A percentile compares a stretch with the other conserved stretches of the same genome.
phyloP scores from a whole-genome alignment of 2,888 invertebrate genomes.

The Anthrax anthrax region DNA sequence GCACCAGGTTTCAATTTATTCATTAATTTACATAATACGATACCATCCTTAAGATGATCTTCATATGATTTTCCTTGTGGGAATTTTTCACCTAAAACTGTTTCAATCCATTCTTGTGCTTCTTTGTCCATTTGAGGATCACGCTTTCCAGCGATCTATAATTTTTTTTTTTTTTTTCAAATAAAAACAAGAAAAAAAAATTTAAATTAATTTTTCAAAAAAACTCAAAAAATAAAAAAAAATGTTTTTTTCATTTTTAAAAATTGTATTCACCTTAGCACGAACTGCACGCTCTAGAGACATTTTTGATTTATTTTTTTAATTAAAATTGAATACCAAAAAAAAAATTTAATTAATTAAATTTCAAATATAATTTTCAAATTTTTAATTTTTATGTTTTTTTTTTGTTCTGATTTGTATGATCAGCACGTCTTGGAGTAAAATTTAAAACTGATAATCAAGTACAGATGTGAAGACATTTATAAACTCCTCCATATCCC shows the following conservation, averaged over 20 bases:
- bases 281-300: slow-evolving; percentile 87
- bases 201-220: neutral
- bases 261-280: slow-evolving; percentile 51
- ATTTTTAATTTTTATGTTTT: slow-evolving; percentile 23
- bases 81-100: slow-evolving; percentile 74
- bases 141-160: slow-evolving; percentile 69
- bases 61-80: slow-evolving; percentile 69
- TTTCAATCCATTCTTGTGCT: slow-evolving; percentile 85
- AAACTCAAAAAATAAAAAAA: no score
- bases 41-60: slow-evolving; percentile 82
- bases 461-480: slow-evolving; percentile 22
- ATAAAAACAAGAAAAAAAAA: neutral
- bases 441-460: slow-evolving; percentile 26
- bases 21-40: slow-evolving; percentile 83
- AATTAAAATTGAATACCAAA: neutral
- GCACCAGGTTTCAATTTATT: slow-evolving; percentile 86
- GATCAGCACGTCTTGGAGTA: slow-evolving; percentile 15
- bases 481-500: slow-evolving; percentile 21
- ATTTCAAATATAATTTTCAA: no score
- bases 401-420: no score
- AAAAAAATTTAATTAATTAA: no score
- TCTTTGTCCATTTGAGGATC: slow-evolving; percentile 69
- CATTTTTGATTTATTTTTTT: slow-evolving; percentile 39
- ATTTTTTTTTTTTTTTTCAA: neutral
- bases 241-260: no score